Evolutionary conservation across 1,140 invertebrate species (phyloP).

Genomic region (Eriocheir sinensis): DNA sequence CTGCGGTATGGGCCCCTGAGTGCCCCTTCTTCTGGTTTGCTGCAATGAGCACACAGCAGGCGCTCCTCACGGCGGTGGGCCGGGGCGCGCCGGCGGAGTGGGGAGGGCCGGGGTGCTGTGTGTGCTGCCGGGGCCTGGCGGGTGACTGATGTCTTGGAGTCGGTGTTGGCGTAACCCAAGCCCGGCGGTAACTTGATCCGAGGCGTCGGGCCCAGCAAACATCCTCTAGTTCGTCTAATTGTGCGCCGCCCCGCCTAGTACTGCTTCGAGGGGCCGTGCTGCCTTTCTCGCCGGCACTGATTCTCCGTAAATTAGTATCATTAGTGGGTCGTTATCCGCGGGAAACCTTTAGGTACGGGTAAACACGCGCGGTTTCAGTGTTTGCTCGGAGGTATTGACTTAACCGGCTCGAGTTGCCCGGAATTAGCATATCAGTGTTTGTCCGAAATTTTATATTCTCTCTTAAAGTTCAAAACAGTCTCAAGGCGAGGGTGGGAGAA

Average conservation of each 20-base stretch:
- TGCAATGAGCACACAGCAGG: conserved; percentile 10
- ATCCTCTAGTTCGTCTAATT: conserved; percentile 74
- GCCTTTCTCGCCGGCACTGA: neutral
- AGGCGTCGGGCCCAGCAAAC: conserved; percentile 71
- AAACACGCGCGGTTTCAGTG: conserved; percentile 35
- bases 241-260: conserved; percentile 68
- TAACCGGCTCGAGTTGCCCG: conserved; percentile 37
- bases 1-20: neutral
- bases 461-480: conserved; percentile 49
- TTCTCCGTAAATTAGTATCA: conserved; percentile 17
- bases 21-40: conserved; percentile 12
- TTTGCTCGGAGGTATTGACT: conserved; percentile 55
- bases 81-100: neutral
- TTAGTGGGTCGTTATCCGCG: neutral
- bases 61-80: neutral
- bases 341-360: neutral
- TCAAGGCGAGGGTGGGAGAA: conserved; percentile 41
- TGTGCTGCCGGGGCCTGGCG: neutral
- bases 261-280: neutral
- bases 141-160: conserved; percentile 74
- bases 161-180: conserved; percentile 66
- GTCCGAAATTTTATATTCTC: conserved; percentile 72
- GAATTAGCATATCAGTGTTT: conserved; percentile 74
- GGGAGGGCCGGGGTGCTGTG: neutral
- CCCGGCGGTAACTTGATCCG: conserved; percentile 52